phyloP scores from a whole-genome alignment of 2,888 invertebrate species.

The Aelia acuminata region DNA sequence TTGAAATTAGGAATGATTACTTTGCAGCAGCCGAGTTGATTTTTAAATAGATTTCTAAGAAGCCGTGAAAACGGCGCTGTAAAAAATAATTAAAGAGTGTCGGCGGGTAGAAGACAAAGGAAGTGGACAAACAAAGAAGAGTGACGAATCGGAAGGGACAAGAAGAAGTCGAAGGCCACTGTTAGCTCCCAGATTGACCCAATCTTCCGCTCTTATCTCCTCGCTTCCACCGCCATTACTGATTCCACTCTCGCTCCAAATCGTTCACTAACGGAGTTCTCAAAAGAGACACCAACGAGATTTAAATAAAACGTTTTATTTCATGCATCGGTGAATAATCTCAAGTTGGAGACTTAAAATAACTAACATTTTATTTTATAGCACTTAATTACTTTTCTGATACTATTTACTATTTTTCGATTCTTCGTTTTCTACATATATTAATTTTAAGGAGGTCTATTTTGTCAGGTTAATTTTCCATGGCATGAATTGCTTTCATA shows the following conservation, averaged over 20 bases:
- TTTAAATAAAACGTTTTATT: neutral
- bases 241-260: neutral
- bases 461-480: no score
- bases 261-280: neutral
- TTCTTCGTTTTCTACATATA: no score
- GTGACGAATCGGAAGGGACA: conserved; percentile 35
- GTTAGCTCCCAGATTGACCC: conserved; percentile 12
- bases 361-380: no score
- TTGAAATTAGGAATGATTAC: neutral
- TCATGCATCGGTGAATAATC: no score
- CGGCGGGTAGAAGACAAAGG: conserved; percentile 25
- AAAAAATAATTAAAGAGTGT: conserved; percentile 49
- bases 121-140: conserved; percentile 45
- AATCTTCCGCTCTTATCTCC: conserved; percentile 29
- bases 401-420: no score
- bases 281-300: neutral
- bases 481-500: no score
- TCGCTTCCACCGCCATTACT: neutral
- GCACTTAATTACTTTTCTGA: no score
- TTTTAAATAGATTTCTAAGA: conserved; percentile 38
- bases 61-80: conserved; percentile 4
- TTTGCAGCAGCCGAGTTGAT: neutral
- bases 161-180: conserved; percentile 41
- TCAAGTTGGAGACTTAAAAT: no score
- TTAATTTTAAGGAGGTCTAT: no score